Evolutionary conservation across 2,113 vertebrate species (phyloP).

Genomic region (Monarcha castaneiventris): DNA sequence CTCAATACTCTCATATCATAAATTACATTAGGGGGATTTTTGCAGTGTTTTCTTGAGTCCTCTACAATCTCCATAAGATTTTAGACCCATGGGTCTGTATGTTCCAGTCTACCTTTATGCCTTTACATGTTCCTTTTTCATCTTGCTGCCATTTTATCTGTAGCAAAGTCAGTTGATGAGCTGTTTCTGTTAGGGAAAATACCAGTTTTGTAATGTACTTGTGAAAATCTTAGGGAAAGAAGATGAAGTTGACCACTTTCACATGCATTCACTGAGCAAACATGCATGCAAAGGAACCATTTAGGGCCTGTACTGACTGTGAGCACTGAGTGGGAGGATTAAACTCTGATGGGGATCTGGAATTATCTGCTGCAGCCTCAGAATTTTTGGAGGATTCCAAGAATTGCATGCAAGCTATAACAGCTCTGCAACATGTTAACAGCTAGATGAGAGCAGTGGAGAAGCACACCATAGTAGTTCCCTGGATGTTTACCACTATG

Average conservation of each 20-base stretch:
- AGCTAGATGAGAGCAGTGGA: not conserved
- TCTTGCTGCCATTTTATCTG: not conserved
- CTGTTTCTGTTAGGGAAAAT: not conserved
- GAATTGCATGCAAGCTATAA: not conserved
- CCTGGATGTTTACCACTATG: not conserved
- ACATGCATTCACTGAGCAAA: not conserved
- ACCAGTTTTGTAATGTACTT: not conserved
- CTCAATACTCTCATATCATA: not conserved
- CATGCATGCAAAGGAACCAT: not conserved
- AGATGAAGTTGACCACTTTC: not conserved
- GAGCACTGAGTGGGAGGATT: not conserved
- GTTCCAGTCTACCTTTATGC: not conserved
- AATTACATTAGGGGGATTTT: not conserved
- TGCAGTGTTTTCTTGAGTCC: not conserved
- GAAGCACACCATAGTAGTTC: not conserved
- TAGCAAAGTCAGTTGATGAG: not conserved
- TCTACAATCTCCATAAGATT: not conserved
- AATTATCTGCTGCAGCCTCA: not conserved
- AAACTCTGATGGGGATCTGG: not conserved
- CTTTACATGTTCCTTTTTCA: not conserved
- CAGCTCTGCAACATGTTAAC: not conserved
- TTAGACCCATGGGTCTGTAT: not conserved
- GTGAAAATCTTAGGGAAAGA: not conserved
- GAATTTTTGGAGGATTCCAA: not conserved
- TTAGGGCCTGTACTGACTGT: not conserved